Conservation (phyloP, 2,888 invertebrate genomes). For the Aphidius colemani region DNA sequence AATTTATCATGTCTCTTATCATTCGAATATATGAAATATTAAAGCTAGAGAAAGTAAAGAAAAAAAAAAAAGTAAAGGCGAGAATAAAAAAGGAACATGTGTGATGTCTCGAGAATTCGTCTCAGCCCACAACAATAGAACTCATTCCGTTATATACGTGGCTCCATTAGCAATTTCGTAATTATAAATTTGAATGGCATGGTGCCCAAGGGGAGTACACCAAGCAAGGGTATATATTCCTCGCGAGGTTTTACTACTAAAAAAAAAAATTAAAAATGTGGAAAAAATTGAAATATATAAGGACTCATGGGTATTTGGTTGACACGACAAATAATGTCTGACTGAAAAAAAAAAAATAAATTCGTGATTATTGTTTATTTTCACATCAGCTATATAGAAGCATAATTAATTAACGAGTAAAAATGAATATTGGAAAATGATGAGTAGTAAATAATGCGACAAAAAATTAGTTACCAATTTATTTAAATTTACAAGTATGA, state of each 20-base stretch:
- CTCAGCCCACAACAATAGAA: background rate
- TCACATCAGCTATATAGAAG: too few relatives aligned
- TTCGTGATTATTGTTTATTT: background rate
- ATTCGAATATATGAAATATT: too few relatives aligned
- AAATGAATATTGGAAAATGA: too few relatives aligned
- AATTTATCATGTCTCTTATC: too few relatives aligned
- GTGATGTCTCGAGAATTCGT: too few relatives aligned
- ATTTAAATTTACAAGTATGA: too few relatives aligned
- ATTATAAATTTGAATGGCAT: conserved; percentile 47
- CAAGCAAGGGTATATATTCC: conserved; percentile 9
- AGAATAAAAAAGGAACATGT: too few relatives aligned
- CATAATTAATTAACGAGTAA: too few relatives aligned
- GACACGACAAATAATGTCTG: conserved; percentile 4
- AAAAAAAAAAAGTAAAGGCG: too few relatives aligned
- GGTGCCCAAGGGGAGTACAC: conserved; percentile 31
- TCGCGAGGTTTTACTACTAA: conserved; percentile 8
- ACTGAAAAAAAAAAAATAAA: conserved; percentile 1
- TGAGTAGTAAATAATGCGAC: too few relatives aligned
- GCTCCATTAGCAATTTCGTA: conserved; percentile 55
- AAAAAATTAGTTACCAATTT: too few relatives aligned
- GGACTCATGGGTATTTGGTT: conserved; percentile 17
- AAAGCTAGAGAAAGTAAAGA: too few relatives aligned
- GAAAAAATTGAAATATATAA: background rate
- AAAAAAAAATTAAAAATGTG: conserved; percentile 11
- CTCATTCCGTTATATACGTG: background rate